Percentiles rank a stretch among this genome's conserved stretches.
phyloP scores from a whole-genome alignment of 1,140 invertebrate genomes.

The Drosophila melanogaster region DNA sequence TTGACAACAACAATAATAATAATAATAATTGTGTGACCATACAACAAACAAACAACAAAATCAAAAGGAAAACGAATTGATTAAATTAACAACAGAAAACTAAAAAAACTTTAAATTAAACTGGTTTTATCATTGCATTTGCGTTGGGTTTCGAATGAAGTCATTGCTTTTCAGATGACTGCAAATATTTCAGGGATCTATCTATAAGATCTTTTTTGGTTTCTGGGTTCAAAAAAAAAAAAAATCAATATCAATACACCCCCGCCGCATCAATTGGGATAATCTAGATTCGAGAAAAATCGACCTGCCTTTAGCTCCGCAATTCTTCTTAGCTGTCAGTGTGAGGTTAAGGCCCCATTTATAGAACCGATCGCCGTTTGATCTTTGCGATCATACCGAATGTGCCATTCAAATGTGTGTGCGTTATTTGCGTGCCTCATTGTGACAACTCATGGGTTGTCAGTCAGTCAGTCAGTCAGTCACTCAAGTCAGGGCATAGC shows the following conservation, averaged over 20 bases:
- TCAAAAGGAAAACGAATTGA: slow-evolving; percentile 44
- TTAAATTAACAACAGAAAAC: slow-evolving; percentile 54
- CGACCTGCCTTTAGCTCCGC: neutral
- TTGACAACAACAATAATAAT: slow-evolving; percentile 34
- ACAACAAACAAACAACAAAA: slow-evolving; percentile 20
- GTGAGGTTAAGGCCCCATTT: slow-evolving; percentile 10
- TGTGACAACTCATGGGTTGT: slow-evolving; percentile 26
- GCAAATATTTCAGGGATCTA: neutral
- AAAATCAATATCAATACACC: no score
- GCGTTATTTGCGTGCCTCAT: slow-evolving; percentile 13
- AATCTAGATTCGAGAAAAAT: slow-evolving; percentile 27
- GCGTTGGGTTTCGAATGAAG: neutral
- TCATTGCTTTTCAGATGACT: neutral
- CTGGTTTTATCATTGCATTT: slow-evolving; percentile 38
- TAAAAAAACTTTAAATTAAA: slow-evolving; percentile 59
- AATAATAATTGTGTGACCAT: slow-evolving; percentile 40
- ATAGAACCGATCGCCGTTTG: slow-evolving; percentile 19
- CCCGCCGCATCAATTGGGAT: neutral
- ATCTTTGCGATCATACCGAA: slow-evolving; percentile 20
- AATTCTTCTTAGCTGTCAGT: slow-evolving; percentile 7
- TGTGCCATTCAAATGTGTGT: slow-evolving; percentile 15
- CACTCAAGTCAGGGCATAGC: slow-evolving; percentile 7
- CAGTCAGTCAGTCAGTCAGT: slow-evolving; percentile 4
- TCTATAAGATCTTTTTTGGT: neutral
- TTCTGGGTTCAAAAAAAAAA: no score